Conservation (phyloP, 2,888 invertebrate species). For the Andrena camellia region DNA sequence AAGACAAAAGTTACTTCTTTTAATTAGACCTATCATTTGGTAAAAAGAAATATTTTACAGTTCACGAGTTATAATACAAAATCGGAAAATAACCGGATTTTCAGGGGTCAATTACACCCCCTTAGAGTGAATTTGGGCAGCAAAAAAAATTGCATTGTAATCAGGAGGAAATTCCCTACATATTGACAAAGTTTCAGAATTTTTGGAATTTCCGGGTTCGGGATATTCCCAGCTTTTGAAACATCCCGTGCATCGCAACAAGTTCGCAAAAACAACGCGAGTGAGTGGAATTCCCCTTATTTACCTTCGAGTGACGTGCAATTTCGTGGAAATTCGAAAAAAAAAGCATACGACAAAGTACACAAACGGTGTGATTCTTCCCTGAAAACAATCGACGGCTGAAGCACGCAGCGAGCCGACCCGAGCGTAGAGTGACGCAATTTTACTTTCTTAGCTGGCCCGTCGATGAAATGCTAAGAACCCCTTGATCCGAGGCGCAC, state of each 20-base stretch:
- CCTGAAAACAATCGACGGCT: slow-evolving; percentile 6
- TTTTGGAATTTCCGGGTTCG: too few relatives aligned
- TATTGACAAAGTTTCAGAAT: too few relatives aligned
- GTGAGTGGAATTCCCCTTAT: neutral
- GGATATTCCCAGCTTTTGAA: neutral
- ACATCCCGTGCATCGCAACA: neutral
- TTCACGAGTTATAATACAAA: too few relatives aligned
- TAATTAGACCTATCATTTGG: too few relatives aligned
- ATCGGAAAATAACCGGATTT: too few relatives aligned
- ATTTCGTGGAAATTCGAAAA: neutral
- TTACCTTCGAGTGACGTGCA: neutral
- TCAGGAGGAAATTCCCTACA: too few relatives aligned
- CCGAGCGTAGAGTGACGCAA: slow-evolving; percentile 77
- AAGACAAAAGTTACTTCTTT: too few relatives aligned
- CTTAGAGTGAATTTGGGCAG: too few relatives aligned
- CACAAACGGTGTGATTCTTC: neutral
- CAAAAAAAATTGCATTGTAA: too few relatives aligned
- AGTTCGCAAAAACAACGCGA: neutral
- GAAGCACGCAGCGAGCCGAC: slow-evolving; percentile 63
- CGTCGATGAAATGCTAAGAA: slow-evolving; percentile 23
- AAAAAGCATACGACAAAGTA: neutral
- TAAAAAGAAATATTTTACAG: too few relatives aligned
- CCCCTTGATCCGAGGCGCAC: neutral
- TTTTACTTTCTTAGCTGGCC: slow-evolving; percentile 77
- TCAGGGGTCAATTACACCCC: too few relatives aligned